phyloP scores from a whole-genome alignment of 2,888 invertebrate genomes.

The Anticlea derivata region DNA sequence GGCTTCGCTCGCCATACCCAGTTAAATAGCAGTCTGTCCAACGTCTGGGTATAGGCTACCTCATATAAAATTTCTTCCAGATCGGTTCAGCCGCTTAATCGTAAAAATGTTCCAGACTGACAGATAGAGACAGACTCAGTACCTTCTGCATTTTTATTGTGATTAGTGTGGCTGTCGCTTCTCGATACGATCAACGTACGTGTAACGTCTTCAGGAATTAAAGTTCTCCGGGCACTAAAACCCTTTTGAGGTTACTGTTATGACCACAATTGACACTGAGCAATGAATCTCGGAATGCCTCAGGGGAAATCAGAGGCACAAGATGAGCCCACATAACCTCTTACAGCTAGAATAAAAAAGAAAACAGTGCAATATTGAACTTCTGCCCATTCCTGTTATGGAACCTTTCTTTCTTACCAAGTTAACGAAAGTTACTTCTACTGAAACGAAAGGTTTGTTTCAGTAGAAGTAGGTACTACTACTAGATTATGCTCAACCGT shows the following conservation, averaged over 20 bases:
- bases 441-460: no score
- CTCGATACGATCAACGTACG: neutral
- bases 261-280: conserved; percentile 51
- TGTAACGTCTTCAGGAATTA: conserved; percentile 25
- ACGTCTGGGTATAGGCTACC: no score
- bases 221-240: conserved; percentile 26
- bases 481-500: no score
- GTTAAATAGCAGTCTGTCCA: no score
- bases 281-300: conserved; percentile 46
- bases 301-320: conserved; percentile 51
- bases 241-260: conserved; percentile 39
- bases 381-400: neutral
- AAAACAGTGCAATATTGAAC: conserved; percentile 14
- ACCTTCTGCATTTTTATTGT: neutral
- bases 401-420: neutral
- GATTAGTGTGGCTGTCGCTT: neutral
- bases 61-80: no score
- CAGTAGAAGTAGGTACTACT: no score
- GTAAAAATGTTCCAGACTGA: no score
- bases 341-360: conserved; percentile 42
- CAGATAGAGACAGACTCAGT: no score
- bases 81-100: no score
- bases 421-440: no score
- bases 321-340: conserved; percentile 48
- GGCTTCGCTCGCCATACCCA: no score